Percentiles rank a stretch among this genome's conserved stretches.
Evolutionary conservation across 1,140 invertebrate genomes (phyloP).

Genomic region (Brachionus rotundiformis): DNA sequence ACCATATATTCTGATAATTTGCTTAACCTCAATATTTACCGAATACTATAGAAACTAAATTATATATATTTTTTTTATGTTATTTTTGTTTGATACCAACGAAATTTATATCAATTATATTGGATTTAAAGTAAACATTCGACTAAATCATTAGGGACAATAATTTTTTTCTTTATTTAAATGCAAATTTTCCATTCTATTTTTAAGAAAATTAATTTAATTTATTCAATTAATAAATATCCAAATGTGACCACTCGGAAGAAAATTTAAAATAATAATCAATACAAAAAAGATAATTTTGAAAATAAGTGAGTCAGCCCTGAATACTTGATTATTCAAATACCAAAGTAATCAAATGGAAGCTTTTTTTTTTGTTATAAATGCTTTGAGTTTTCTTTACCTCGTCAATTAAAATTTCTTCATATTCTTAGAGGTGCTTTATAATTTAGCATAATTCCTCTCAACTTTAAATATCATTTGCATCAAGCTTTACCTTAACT

Average conservation of each 20-base stretch:
- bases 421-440: background rate
- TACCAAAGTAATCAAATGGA: background rate
- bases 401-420: slow-evolving; percentile 1
- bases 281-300: background rate
- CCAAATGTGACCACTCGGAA: background rate
- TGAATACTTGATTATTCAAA: background rate
- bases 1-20: slow-evolving; percentile 28
- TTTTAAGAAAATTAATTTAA: background rate
- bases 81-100: background rate
- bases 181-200: background rate
- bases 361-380: background rate
- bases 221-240: background rate
- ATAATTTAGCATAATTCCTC: slow-evolving; percentile 10
- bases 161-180: slow-evolving; percentile 9
- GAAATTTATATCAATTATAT: background rate
- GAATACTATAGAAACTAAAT: slow-evolving; percentile 42
- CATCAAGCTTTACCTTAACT: background rate
- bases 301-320: background rate
- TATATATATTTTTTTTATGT: background rate
- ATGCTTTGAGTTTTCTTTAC: background rate
- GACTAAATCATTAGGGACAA: background rate
- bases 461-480: slow-evolving; percentile 4
- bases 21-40: slow-evolving; percentile 28
- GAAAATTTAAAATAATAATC: background rate
- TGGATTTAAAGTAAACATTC: slow-evolving; percentile 18